Conservation (phyloP, 2,113 vertebrate species). For the Ceyx melanurus region DNA sequence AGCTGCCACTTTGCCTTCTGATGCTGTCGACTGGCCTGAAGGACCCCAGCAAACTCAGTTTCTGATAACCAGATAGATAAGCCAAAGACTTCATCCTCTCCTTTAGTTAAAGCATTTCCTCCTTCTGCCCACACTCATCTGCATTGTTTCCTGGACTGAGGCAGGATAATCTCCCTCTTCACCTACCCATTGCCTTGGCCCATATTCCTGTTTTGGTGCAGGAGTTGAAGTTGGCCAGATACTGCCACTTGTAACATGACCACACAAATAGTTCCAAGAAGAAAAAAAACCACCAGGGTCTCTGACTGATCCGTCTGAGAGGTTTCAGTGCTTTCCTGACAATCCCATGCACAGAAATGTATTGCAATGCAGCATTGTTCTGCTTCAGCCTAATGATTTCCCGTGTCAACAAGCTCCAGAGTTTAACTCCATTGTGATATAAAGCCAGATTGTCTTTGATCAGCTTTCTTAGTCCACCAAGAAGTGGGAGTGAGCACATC, state of each 20-base stretch:
- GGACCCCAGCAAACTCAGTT: background rate
- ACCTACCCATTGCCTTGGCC: background rate
- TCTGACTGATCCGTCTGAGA: background rate
- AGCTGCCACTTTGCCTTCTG: background rate
- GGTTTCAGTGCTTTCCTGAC: background rate
- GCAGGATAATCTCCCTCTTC: background rate
- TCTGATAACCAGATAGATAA: background rate
- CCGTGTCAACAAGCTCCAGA: background rate
- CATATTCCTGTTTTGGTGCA: background rate
- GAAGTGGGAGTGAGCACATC: background rate
- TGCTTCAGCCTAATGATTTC: background rate
- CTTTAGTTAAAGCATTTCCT: background rate
- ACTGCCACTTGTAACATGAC: background rate
- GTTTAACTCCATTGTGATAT: background rate
- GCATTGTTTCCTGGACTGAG: background rate
- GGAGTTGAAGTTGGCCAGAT: background rate
- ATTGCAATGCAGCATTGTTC: background rate
- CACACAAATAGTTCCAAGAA: background rate
- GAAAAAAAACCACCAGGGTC: background rate
- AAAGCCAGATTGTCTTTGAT: background rate
- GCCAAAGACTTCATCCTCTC: background rate
- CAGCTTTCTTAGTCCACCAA: background rate
- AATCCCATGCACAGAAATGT: background rate
- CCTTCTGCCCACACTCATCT: background rate
- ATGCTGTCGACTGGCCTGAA: background rate